Evolutionary conservation across 2,888 invertebrate species (phyloP), one percentile per base, ranked within the genome.

Genomic region (Scelioninae gen. 2): DNA sequence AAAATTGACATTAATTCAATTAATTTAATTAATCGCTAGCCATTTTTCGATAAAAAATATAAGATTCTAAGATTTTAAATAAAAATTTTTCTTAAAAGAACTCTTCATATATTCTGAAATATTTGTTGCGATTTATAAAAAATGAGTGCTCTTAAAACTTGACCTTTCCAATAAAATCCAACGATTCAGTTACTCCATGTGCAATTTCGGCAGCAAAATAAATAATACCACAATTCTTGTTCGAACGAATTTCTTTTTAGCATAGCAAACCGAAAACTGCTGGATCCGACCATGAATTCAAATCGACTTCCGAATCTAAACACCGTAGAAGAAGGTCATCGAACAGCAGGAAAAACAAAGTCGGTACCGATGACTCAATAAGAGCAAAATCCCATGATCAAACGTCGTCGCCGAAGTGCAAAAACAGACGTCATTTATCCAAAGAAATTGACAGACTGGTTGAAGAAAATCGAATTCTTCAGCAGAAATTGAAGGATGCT

Each of bases 311-410:
- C 35, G 77, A 75, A 9, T 53, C 61, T 3, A 79, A 70, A 67
- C 78, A 80, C 68, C 76, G 79, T n/a, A 79, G 75, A 41, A 80
- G 77, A 63, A 79, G 79, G 16, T 68, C 76, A 18, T 78, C 79
- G 0, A 79, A 69, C 10, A 46, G 61, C 6, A 57, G 74, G 2
- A 79, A 76, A 67, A n/a, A 48, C 0, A 78, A 78, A 55, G 28
- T 55, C 13, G 43, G 16, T 6, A 22, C 31, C 0, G 75, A 69
- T 5, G 73, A 76, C 31, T 28, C 22, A 7, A 11, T 41, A 19
- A 19, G 18, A 35, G 7, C 75, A 77, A 68, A 69, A 55, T 39
- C 43, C 11, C 67, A 75, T 10, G 77, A 74, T n/a, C 73, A 72
- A 52, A 52, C 60, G 2, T 35, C 19, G 7, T 72, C 74, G 6